phyloP scores from a whole-genome alignment of 2,113 vertebrate species.

The Carassius gibelio region DNA sequence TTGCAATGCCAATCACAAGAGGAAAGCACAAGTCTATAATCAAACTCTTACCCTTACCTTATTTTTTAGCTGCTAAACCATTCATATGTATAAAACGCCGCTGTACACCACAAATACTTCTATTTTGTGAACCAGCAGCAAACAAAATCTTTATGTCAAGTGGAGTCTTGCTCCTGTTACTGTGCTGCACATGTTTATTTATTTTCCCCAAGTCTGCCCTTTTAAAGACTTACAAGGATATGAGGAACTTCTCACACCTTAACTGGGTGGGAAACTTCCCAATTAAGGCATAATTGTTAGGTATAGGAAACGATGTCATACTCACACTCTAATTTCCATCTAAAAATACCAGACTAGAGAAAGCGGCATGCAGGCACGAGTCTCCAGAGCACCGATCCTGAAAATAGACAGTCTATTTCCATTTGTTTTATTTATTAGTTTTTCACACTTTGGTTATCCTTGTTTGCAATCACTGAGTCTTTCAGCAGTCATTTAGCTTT shows the following conservation, averaged over 20 bases:
- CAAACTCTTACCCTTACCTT: neutral
- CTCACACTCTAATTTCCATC: slow-evolving; percentile 37
- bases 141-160: neutral
- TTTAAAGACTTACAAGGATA: neutral
- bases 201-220: neutral
- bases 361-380: neutral
- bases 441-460: neutral
- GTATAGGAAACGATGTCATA: slow-evolving; percentile 34
- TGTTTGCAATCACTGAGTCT: slow-evolving; percentile 17
- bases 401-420: slow-evolving; percentile 47
- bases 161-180: too few relatives aligned
- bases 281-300: slow-evolving; percentile 48
- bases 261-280: slow-evolving; percentile 35
- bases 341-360: slow-evolving; percentile 42
- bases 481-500: slow-evolving; percentile 12
- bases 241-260: neutral
- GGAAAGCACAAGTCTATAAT: neutral
- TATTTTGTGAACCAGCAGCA: neutral
- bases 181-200: neutral
- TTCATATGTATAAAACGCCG: neutral
- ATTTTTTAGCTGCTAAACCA: neutral
- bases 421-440: slow-evolving; percentile 35
- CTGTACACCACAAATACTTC: neutral
- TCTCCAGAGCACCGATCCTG: slow-evolving; percentile 35
- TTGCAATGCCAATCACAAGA: neutral